Conservation (phyloP, 2,113 vertebrate genomes). For the Myrmecobius fasciatus region DNA sequence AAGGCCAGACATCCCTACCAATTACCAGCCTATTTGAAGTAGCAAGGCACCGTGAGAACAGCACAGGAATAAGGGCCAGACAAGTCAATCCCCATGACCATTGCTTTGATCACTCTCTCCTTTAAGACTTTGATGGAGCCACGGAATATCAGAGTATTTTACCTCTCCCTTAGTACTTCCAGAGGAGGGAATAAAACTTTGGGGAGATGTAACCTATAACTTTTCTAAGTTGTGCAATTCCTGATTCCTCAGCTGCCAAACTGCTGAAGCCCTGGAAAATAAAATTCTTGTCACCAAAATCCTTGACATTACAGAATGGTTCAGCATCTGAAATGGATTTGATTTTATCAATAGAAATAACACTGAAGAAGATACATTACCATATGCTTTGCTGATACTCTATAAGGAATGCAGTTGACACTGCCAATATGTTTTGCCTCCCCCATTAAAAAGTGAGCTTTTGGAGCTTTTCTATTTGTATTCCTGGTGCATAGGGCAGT, state of each 20-base stretch:
- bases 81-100: too few species aligned
- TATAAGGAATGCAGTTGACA: not conserved
- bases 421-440: not conserved
- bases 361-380: not conserved
- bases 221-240: too few species aligned
- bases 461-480: not conserved
- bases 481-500: not conserved
- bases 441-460: not conserved
- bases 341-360: not conserved
- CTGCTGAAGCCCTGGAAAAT: not conserved
- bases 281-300: not conserved
- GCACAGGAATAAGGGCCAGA: too few species aligned
- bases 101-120: too few species aligned
- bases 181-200: not conserved
- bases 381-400: not conserved
- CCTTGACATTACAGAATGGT: not conserved
- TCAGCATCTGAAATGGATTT: not conserved
- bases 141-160: not conserved
- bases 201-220: not conserved
- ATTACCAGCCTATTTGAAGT: too few species aligned
- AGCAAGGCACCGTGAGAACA: too few species aligned
- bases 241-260: not conserved
- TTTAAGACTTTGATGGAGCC: too few species aligned
- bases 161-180: not conserved
- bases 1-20: too few species aligned